Conservation (phyloP, 2,113 vertebrate genomes). For the Capricornis sumatraensis region DNA sequence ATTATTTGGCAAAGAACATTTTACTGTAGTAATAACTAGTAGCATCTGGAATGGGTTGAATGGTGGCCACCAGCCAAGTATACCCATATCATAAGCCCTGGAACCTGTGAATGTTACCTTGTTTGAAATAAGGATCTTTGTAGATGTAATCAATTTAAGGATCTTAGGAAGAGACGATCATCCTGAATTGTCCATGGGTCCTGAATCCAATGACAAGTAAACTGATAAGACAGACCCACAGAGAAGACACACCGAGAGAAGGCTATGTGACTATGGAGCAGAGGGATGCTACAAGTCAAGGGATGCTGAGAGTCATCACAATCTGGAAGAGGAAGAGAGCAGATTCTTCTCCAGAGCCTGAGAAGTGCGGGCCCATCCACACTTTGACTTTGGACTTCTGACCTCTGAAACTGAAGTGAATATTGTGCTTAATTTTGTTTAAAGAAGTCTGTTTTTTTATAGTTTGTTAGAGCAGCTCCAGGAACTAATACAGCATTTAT, state of each 20-base stretch:
- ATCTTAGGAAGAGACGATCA: neutral
- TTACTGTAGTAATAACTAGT: neutral
- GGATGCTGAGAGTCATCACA: rapidly evolving
- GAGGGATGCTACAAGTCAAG: neutral
- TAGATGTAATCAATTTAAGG: neutral
- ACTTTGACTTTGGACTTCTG: neutral
- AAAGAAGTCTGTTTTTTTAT: neutral
- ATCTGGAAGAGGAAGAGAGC: neutral
- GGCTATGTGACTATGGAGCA: rapidly evolving
- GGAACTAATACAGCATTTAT: neutral
- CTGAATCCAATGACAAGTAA: neutral
- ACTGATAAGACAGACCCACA: neutral
- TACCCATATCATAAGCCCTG: too few species aligned
- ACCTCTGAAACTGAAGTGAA: neutral
- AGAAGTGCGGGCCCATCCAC: rapidly evolving
- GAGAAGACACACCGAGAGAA: neutral
- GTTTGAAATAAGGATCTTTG: neutral
- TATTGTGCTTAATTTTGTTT: neutral
- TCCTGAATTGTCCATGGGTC: neutral
- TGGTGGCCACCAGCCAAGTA: neutral
- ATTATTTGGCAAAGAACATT: neutral
- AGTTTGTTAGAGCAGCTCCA: neutral
- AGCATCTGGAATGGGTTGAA: neutral
- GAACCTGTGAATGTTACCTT: neutral
- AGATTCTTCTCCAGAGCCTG: rapidly evolving